A percentile compares a stretch with the other conserved stretches of the same genome.
Evolutionary conservation across 2,888 invertebrate genomes (phyloP).

Genomic region (Leucania comma): DNA sequence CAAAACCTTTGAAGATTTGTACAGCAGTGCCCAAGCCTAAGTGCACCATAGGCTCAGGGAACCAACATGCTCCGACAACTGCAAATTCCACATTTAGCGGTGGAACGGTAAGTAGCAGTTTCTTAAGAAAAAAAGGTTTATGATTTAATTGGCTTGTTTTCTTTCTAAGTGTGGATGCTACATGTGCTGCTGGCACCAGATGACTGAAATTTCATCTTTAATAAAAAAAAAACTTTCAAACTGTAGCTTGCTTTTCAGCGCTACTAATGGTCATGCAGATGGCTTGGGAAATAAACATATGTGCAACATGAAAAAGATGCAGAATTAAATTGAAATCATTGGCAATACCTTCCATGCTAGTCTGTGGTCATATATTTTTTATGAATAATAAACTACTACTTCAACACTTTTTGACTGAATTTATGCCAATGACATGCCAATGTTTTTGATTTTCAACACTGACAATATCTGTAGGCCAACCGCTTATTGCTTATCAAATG

Average conservation of each 20-base stretch:
- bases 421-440: constrained; percentile 8
- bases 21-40: constrained; percentile 97
- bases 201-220: neutral
- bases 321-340: constrained; percentile 31
- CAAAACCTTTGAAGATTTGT: constrained; percentile 97
- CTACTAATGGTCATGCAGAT: constrained; percentile 18
- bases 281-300: constrained; percentile 16
- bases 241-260: constrained; percentile 49
- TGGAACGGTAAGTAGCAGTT: constrained; percentile 78
- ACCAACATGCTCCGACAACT: constrained; percentile 73
- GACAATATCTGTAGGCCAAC: constrained; percentile 49
- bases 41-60: constrained; percentile 81
- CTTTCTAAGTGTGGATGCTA: constrained; percentile 28
- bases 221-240: constrained; percentile 10
- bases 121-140: neutral
- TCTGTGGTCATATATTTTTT: neutral
- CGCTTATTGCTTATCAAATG: constrained; percentile 51
- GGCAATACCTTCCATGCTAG: neutral
- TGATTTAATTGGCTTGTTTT: constrained; percentile 17
- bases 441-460: constrained; percentile 38
- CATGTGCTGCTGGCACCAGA: constrained; percentile 5
- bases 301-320: constrained; percentile 14
- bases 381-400: neutral
- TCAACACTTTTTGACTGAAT: neutral
- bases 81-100: constrained; percentile 78